Evolutionary conservation across 2,113 vertebrate species (phyloP).

Genomic region (Trematomus loennbergii): DNA sequence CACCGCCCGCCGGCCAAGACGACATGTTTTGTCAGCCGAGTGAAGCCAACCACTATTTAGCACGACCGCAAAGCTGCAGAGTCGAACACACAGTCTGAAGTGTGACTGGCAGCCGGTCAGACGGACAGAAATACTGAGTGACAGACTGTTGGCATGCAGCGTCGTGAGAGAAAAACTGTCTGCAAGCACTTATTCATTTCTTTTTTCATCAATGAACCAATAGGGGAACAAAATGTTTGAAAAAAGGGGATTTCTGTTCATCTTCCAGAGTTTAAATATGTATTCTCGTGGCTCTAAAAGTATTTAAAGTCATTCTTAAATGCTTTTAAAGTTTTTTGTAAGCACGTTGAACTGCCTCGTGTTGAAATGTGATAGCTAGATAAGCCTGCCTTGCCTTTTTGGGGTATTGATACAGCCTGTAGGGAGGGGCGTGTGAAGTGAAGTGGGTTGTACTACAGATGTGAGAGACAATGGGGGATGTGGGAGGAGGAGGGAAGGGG

Average conservation of each 20-base stretch:
- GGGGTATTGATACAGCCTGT: constrained; percentile 19
- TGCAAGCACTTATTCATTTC: background rate
- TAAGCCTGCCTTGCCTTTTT: background rate
- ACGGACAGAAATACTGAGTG: background rate
- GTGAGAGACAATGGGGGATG: constrained; percentile 12
- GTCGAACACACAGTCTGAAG: constrained; percentile 45
- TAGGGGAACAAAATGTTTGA: too few species aligned
- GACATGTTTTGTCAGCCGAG: constrained; percentile 62
- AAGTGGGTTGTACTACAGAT: constrained; percentile 54
- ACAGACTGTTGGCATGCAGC: background rate
- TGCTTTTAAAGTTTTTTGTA: too few species aligned
- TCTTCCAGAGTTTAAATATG: too few species aligned
- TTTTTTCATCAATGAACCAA: too few species aligned
- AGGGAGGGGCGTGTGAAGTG: constrained; percentile 32
- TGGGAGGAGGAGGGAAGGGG: background rate
- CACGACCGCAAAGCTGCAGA: constrained; percentile 64
- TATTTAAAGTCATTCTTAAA: too few species aligned
- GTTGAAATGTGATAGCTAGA: too few species aligned
- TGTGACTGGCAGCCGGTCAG: constrained; percentile 30
- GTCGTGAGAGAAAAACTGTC: background rate
- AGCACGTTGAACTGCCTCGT: too few species aligned
- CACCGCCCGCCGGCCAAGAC: constrained; percentile 56
- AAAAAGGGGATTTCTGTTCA: too few species aligned
- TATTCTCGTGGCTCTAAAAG: too few species aligned
- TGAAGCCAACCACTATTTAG: constrained; percentile 67